A percentile compares a stretch with the other conserved stretches of the same genome.
Evolutionary conservation across 2,888 invertebrate genomes (phyloP).

Genomic region (Leptinotarsa tumamoca): DNA sequence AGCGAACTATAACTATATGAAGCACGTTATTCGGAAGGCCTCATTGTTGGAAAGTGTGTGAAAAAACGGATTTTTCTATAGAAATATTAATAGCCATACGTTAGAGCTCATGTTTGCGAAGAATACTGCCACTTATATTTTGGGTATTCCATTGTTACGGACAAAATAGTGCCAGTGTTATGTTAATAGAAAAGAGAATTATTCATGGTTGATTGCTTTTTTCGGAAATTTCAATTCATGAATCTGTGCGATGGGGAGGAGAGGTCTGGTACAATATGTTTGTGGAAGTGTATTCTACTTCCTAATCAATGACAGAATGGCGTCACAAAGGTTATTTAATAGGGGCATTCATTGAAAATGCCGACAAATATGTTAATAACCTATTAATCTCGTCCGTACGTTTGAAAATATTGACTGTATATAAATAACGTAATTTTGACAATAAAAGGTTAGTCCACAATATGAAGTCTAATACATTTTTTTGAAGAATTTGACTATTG

Average conservation of each 20-base stretch:
- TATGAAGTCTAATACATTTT: no score
- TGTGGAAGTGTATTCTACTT: conserved; percentile 13
- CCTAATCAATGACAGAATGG: conserved; percentile 1
- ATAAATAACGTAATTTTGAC: no score
- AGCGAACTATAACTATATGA: conserved; percentile 56
- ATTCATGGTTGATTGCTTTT: conserved; percentile 39
- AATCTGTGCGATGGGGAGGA: conserved; percentile 27
- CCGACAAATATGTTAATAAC: conserved; percentile 1
- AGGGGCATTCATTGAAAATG: not conserved
- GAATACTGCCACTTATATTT: conserved; percentile 57
- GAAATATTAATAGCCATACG: conserved; percentile 54
- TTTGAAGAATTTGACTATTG: no score
- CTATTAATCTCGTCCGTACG: not conserved
- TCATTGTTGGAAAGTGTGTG: conserved; percentile 57
- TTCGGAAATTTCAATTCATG: conserved; percentile 33
- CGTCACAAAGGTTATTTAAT: not conserved
- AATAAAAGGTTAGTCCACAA: no score
- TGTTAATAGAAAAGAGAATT: conserved; percentile 39
- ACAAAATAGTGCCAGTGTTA: conserved; percentile 41
- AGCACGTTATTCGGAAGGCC: conserved; percentile 54
- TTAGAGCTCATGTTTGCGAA: conserved; percentile 50
- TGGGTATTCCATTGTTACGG: conserved; percentile 51
- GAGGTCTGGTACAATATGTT: conserved; percentile 10
- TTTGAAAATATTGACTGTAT: no score
- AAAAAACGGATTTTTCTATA: conserved; percentile 56